A percentile compares a stretch with the other conserved stretches of the same genome.
phyloP scores from a whole-genome alignment of 2,797 vertebrate genomes.

The Argyrosomus regius region DNA sequence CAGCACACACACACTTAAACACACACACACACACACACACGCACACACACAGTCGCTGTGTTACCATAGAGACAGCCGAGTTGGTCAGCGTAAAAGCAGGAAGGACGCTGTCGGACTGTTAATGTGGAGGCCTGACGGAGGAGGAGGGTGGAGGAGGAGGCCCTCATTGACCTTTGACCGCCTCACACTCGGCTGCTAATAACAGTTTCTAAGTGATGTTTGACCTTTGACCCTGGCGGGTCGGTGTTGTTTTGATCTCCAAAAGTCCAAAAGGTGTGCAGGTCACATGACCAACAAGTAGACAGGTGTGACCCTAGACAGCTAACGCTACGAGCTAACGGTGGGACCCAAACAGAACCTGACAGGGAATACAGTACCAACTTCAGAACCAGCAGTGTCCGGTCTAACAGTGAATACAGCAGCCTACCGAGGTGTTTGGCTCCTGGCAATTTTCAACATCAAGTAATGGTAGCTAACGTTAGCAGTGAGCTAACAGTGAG shows the following conservation, averaged over 20 bases:
- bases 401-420: no score
- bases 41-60: slow-evolving; percentile 67
- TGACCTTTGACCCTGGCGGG: slow-evolving; percentile 51
- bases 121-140: slow-evolving; percentile 60
- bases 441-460: no score
- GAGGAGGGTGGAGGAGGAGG: not conserved
- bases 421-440: no score
- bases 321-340: no score
- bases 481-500: no score
- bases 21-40: slow-evolving; percentile 59
- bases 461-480: no score
- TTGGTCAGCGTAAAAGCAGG: slow-evolving; percentile 68
- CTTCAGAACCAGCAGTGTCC: no score
- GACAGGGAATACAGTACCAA: no score
- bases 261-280: slow-evolving; percentile 5
- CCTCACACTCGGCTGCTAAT: slow-evolving; percentile 42
- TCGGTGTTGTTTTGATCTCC: slow-evolving; percentile 25
- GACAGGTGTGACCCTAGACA: no score
- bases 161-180: slow-evolving; percentile 61
- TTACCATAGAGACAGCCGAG: slow-evolving; percentile 80
- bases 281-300: no score
- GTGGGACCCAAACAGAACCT: no score
- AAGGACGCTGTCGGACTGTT: slow-evolving; percentile 72
- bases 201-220: slow-evolving; percentile 57
- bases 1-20: slow-evolving; percentile 71